Evolutionary conservation across 2,888 invertebrate genomes (phyloP).

Genomic region (Odontomyia ornata): DNA sequence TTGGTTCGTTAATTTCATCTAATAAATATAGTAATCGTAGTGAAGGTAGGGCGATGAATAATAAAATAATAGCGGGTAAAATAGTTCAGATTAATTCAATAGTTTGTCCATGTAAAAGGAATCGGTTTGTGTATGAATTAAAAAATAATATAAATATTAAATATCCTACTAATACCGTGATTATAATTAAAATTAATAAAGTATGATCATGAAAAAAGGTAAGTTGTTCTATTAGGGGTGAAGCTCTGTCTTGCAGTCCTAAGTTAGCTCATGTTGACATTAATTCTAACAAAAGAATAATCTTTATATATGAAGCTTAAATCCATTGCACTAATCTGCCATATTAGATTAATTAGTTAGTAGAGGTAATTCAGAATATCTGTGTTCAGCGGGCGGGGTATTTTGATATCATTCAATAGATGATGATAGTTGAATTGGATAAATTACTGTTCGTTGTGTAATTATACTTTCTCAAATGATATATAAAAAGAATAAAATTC

Average conservation of each 20-base stretch:
- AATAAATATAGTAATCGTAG: conserved; percentile 70
- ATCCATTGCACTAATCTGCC: conserved; percentile 71
- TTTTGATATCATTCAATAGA: conserved; percentile 73
- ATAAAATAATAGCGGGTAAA: conserved; percentile 69
- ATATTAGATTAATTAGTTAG: conserved; percentile 70
- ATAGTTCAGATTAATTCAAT: conserved; percentile 75
- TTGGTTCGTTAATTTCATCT: conserved; percentile 70
- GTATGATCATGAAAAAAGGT: conserved; percentile 72
- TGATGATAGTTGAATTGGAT: conserved; percentile 65
- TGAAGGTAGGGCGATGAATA: conserved; percentile 72
- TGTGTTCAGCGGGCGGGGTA: conserved; percentile 69
- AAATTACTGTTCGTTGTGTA: conserved; percentile 66
- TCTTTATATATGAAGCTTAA: conserved; percentile 75
- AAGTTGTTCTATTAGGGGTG: conserved; percentile 74
- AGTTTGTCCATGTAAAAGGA: conserved; percentile 68
- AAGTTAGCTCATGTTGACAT: conserved; percentile 69
- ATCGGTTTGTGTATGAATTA: conserved; percentile 69
- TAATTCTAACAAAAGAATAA: conserved; percentile 70
- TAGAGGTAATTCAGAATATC: conserved; percentile 69
- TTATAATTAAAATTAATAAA: conserved; percentile 70
- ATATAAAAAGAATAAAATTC: conserved; percentile 69
- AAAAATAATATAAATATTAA: conserved; percentile 68
- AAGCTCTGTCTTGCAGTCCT: conserved; percentile 70
- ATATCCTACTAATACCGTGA: conserved; percentile 69
- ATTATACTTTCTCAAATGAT: conserved; percentile 72